These are phyloP conservation scores for Neoarius graeffei DNA, from an alignment of 2,113 vertebrate genomes.

Conservation along the genomic window DNA sequence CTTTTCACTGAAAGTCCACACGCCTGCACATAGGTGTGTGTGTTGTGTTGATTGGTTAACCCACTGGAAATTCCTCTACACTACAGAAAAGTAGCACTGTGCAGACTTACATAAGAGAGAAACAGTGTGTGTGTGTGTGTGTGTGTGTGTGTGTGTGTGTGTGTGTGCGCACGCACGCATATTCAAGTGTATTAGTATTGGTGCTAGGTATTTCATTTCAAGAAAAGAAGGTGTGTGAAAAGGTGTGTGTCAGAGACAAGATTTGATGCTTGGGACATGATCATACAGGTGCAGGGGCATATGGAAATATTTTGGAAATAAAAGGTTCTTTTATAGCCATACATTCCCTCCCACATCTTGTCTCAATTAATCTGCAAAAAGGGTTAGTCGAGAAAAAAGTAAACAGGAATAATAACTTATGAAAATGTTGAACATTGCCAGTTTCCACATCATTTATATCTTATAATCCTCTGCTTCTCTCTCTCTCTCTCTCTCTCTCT, in stretches of 20 bases:
- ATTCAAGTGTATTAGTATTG: not conserved
- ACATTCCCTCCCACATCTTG: not conserved
- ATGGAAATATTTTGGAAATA: not conserved
- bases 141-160: conserved; percentile 8
- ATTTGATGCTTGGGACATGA: not conserved
- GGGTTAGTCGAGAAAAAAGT: not conserved
- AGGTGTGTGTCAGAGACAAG: not conserved
- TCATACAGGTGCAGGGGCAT: not conserved
- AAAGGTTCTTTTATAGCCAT: not conserved
- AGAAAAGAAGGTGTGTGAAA: not conserved
- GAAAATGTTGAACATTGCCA: too few relatives aligned
- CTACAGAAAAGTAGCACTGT: conserved; percentile 44
- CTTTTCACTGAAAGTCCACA: conserved; percentile 32
- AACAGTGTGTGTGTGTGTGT: not conserved
- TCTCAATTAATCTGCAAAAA: not conserved
- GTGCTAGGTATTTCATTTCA: conserved; percentile 2
- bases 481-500: too few relatives aligned
- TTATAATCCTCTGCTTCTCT: not conserved
- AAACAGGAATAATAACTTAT: not conserved
- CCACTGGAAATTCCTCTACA: conserved; percentile 28
- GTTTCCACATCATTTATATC: too few relatives aligned
- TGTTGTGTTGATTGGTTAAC: conserved; percentile 35
- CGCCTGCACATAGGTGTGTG: conserved; percentile 13
- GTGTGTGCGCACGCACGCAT: not conserved
- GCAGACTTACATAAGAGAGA: conserved; percentile 26